phyloP scores from a whole-genome alignment of 2,113 vertebrate genomes.

The Microcebus ravelobensis region DNA sequence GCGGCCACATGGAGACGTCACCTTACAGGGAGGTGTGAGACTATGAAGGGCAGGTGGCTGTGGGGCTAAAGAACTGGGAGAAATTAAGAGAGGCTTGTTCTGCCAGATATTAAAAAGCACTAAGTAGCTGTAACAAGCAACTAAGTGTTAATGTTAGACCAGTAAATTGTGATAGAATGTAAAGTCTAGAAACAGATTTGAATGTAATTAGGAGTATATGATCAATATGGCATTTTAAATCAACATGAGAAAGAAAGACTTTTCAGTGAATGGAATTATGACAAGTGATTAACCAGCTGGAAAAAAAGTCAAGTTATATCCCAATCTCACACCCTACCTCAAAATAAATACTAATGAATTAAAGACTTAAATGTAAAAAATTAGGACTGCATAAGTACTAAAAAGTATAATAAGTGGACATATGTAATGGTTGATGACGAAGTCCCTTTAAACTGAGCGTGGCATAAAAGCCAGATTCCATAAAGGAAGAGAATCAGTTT shows the following conservation, averaged over 20 bases:
- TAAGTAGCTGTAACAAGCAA: neutral
- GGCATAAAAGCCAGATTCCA: neutral
- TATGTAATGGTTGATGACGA: neutral
- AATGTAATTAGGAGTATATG: neutral
- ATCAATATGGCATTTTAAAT: neutral
- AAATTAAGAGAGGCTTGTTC: neutral
- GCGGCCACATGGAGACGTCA: neutral
- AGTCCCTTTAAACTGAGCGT: neutral
- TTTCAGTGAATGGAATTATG: neutral
- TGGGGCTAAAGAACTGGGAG: neutral
- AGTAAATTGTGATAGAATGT: neutral
- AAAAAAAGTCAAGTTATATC: slow-evolving; percentile 24
- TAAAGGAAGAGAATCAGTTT: neutral
- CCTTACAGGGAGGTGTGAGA: neutral
- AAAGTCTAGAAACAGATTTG: neutral
- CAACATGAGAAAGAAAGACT: neutral
- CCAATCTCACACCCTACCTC: neutral
- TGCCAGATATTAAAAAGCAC: neutral
- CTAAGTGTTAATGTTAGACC: neutral
- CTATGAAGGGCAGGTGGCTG: neutral
- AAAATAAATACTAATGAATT: neutral
- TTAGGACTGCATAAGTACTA: neutral
- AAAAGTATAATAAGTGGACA: slow-evolving; percentile 7
- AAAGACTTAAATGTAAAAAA: slow-evolving; percentile 1
- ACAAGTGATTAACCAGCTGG: neutral